phyloP scores from a whole-genome alignment of 1,140 invertebrate species.

The Drosophila nigrodunni region DNA sequence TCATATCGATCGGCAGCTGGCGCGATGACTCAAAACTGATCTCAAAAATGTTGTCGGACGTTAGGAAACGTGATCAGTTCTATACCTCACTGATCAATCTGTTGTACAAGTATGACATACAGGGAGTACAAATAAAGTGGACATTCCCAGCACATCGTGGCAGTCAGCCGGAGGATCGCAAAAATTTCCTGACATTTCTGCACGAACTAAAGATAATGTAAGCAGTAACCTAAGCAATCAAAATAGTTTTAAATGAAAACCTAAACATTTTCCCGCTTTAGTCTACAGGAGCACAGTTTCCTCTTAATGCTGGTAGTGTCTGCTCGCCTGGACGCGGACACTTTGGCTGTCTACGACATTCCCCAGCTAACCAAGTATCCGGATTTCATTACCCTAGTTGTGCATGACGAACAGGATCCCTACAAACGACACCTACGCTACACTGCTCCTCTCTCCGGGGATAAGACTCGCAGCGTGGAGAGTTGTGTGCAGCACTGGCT shows the following conservation, averaged over 20 bases:
- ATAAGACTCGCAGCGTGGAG: slow-evolving; percentile 57
- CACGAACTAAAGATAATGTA: slow-evolving; percentile 81
- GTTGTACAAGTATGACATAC: slow-evolving; percentile 85
- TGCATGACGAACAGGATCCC: slow-evolving; percentile 89
- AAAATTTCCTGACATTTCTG: slow-evolving; percentile 85
- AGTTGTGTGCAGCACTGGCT: slow-evolving; percentile 87
- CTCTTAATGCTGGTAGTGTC: slow-evolving; percentile 87
- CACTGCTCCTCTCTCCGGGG: slow-evolving; percentile 86
- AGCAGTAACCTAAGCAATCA: not conserved
- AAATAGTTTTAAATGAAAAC: not conserved
- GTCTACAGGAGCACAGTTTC: slow-evolving; percentile 85
- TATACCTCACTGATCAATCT: slow-evolving; percentile 85
- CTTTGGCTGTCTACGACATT: slow-evolving; percentile 86
- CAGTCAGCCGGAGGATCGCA: slow-evolving; percentile 83
- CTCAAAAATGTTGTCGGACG: slow-evolving; percentile 85
- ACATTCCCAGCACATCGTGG: slow-evolving; percentile 86
- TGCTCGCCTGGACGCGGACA: slow-evolving; percentile 81
- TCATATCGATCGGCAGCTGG: slow-evolving; percentile 90
- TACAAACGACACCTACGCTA: slow-evolving; percentile 86
- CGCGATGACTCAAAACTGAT: slow-evolving; percentile 87
- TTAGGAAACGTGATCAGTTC: slow-evolving; percentile 84
- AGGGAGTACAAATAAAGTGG: slow-evolving; percentile 89
- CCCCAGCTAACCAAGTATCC: slow-evolving; percentile 84
- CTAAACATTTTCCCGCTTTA: not conserved
- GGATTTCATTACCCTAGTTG: slow-evolving; percentile 88